Base-by-base conservation (phyloP, 1,140 invertebrate genomes). In the Drosophila saltans region DNA sequence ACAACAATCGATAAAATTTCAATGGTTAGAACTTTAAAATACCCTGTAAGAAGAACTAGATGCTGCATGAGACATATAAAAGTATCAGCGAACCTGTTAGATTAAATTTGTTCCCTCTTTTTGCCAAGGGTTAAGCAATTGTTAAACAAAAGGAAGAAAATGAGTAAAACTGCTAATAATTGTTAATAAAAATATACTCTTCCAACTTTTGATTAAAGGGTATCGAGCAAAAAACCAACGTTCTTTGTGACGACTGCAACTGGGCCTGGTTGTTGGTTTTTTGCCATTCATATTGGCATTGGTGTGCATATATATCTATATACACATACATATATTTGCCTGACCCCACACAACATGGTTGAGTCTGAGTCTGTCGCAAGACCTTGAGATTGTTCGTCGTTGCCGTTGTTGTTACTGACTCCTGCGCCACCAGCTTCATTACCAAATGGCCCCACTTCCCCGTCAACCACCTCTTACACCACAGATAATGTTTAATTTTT, bases 281-380 rank as follows among this genome's bases (percentile, higher is more conserved):
- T 60, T 76, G 73, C 74, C 74, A 76, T 67, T 78, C 70, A 81
- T 55, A 75, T 52, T 52, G 69, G 40, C 63, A 64, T 45, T 62
- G 30, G 48, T 16, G 43, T 36, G 56, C n/a, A 56, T 6, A 48
- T 56, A 28, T n/a, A 28, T 24, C 21, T 59, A 41, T 30, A 55
- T 56, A 36, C 6, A 36, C 2, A 36, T 65, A 36, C 6, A 36
- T 36, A 36, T 65, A 69, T 88, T 79, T 76, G 83, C 79, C 83
- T 88, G 82, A 85, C 82, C 83, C 82, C 82, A 88, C 82, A 88
- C 82, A 85, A 85, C 83, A 88, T 88, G 72, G 52, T 58, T 39
- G 11, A 60, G n/a, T 55, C 21, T 65, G 48, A 55, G 60, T 78
- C 58, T 88, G 83, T 78, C 80, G 61, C 57, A 69, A 73, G 74